phyloP scores from a whole-genome alignment of 2,113 vertebrate genomes.

The Lathamus discolor region DNA sequence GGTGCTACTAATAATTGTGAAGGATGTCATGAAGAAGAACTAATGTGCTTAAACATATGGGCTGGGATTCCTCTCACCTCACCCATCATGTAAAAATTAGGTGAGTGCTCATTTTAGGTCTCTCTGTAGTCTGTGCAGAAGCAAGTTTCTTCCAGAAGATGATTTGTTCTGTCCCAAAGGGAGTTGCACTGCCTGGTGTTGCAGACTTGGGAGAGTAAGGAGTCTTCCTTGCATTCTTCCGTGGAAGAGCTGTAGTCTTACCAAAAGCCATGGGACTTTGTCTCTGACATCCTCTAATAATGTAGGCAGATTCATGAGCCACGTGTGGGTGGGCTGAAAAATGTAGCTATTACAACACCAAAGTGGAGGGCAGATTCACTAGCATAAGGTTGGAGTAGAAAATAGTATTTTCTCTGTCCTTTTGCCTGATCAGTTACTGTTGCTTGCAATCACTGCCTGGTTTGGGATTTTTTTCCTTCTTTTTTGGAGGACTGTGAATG shows the following conservation, averaged over 20 bases:
- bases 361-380: not conserved
- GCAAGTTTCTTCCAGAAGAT: not conserved
- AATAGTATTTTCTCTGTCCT: not conserved
- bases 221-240: not conserved
- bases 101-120: not conserved
- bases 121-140: not conserved
- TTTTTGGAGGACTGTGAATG: not conserved
- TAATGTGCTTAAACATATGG: not conserved
- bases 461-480: too few species aligned
- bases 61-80: not conserved
- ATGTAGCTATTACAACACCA: not conserved
- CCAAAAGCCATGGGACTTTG: not conserved
- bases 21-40: not conserved
- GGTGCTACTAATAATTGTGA: not conserved
- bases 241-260: not conserved
- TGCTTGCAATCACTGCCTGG: not conserved
- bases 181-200: not conserved
- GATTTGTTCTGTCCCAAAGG: not conserved
- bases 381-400: not conserved
- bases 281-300: fast-evolving
- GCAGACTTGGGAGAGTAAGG: not conserved
- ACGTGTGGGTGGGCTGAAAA: fast-evolving
- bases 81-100: not conserved
- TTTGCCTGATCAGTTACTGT: not conserved
- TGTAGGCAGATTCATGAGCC: not conserved